Conservation (phyloP, 1,140 invertebrate species). For the Venturia canescens region DNA sequence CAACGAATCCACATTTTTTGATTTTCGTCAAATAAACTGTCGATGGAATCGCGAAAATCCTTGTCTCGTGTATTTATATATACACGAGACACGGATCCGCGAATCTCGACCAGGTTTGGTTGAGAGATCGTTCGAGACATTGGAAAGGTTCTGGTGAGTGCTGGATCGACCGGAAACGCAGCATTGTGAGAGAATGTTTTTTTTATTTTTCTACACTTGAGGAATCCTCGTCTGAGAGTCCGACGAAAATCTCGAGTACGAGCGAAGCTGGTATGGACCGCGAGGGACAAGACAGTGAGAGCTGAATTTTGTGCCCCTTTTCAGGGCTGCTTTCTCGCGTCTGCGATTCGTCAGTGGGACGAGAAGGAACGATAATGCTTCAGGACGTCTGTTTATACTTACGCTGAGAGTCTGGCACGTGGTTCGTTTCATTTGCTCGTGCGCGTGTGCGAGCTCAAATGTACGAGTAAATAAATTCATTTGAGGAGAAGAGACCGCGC, state of each 20-base stretch:
- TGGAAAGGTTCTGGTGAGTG: background rate
- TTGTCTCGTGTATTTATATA: no score
- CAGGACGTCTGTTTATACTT: conserved; percentile 55
- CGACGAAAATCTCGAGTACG: conserved; percentile 30
- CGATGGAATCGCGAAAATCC: no score
- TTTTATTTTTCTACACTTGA: background rate
- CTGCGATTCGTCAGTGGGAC: conserved; percentile 53
- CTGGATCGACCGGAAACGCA: conserved; percentile 23
- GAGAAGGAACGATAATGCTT: conserved; percentile 52
- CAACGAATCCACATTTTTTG: no score
- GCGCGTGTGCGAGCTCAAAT: no score
- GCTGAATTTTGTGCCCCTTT: conserved; percentile 28
- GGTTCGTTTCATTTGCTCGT: conserved; percentile 44
- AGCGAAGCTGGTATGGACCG: conserved; percentile 13
- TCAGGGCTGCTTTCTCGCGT: background rate
- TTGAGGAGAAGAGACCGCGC: background rate
- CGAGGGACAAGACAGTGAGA: conserved; percentile 27
- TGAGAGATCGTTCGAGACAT: conserved; percentile 13
- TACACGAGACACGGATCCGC: background rate
- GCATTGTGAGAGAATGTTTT: conserved; percentile 16
- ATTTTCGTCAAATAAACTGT: no score
- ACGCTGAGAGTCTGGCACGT: conserved; percentile 43
- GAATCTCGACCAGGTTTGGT: background rate
- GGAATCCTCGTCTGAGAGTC: background rate
- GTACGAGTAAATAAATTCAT: background rate